Evolutionary conservation across 2,797 vertebrate species (phyloP), one percentile per base, ranked within the genome.

Genomic region (Gymnocypris eckloni): DNA sequence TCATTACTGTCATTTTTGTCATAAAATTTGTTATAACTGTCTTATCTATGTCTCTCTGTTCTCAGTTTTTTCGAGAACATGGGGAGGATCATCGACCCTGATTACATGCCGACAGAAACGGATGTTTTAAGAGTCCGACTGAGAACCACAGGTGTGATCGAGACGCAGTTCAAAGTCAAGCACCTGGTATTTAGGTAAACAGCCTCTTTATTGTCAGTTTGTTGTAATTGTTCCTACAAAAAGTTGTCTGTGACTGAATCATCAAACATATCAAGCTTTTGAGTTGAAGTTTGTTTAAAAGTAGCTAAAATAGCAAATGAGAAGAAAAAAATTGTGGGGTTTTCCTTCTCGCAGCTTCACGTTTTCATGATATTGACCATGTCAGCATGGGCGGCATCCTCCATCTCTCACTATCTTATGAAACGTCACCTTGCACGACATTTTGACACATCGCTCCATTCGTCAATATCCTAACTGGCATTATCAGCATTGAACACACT

Each of bases 121-220:
- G 95, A 95, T 4, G 93, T 96, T 59, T 92, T 96, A 70, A 91
- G 95, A 45, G 95, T 96, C 0, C 92, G 95, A 48, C 93, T 96
- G 77, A 93, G 95, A 89, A 96, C 95, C 0, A 95, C 94, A 0
- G 95, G 95, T 1, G 95, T 96, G 78, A 95, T 96, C 13, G 95
- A 96, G 92, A 96, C 95, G 41, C 95, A 96, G 93, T 96, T 96
- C 89, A 94, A 95, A 90, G 94, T 96, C 90, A 93, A 92, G 80
- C 95, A 94, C 87, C 92, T 96, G 75, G 86, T 94, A 56, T 95
- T 95, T 94, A 95, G 95, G 95, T 95, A 93, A 84, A 59, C 52
- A 2, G 1, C 11, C 48, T 54, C 71, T 86, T 54, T 77, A n/a
- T 43, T 11, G 18, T 69, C 28, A 69, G 67, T 39, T 10, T 39